These are phyloP conservation scores for Enteromius paludinosus DNA, from an alignment of 2,797 vertebrate species.

Conservation along the genomic window DNA sequence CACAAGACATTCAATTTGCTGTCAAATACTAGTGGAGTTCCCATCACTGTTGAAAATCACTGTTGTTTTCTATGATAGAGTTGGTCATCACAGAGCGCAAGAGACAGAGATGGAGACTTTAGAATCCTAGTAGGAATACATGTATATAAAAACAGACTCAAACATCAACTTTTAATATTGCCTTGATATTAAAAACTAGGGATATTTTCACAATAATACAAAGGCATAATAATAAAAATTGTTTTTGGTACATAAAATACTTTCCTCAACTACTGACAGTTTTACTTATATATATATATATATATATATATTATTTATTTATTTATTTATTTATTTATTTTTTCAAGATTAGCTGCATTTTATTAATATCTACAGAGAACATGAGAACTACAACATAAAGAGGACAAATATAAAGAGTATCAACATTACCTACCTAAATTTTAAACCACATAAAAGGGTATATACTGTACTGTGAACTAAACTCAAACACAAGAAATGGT, in stretches of 20 bases:
- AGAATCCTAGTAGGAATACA: conserved; percentile 14
- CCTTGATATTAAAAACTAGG: conserved; percentile 28
- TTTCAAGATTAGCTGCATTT: not conserved
- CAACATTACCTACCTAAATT: not conserved
- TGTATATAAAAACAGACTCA: not conserved
- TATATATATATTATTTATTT: too few species aligned
- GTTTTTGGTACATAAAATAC: not conserved
- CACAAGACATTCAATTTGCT: conserved; percentile 53
- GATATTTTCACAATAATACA: not conserved
- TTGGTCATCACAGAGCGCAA: conserved; percentile 14
- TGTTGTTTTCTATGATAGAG: conserved; percentile 38
- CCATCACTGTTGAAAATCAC: conserved; percentile 36
- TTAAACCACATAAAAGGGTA: conserved; percentile 10
- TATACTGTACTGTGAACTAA: conserved; percentile 10
- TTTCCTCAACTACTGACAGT: not conserved
- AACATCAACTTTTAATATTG: not conserved
- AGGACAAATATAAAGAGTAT: not conserved
- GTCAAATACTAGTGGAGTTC: conserved; percentile 49
- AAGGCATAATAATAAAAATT: not conserved
- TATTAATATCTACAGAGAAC: not conserved
- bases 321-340: not conserved
- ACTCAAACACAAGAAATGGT: conserved; percentile 8
- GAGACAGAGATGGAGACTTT: conserved; percentile 36
- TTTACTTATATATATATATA: not conserved
- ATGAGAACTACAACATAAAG: not conserved